A percentile compares a stretch with the other conserved stretches of the same genome.
These are phyloP conservation scores for Scleropages formosus DNA, from an alignment of 2,797 vertebrate species.

Conservation along the genomic window DNA sequence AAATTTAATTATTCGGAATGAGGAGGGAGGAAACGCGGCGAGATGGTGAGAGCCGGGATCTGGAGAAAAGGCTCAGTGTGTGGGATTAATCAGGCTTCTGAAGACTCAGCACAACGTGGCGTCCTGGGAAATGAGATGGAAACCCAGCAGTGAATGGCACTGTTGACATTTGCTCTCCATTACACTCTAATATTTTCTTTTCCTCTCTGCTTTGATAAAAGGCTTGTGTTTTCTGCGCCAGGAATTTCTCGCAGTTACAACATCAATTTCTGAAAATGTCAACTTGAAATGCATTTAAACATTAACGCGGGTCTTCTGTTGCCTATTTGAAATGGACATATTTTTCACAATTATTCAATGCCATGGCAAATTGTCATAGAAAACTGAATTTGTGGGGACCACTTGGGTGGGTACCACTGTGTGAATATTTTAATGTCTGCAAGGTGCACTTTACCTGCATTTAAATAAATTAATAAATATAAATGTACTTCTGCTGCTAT, in stretches of 20 bases:
- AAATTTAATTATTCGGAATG: slow-evolving; percentile 52
- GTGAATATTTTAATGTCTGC: too few relatives aligned
- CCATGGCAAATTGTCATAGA: not conserved
- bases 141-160: slow-evolving; percentile 47
- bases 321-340: slow-evolving; percentile 1
- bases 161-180: slow-evolving; percentile 53
- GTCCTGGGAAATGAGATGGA: slow-evolving; percentile 46
- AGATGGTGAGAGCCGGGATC: slow-evolving; percentile 28
- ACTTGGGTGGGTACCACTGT: too few relatives aligned
- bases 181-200: slow-evolving; percentile 46
- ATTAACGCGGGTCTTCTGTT: slow-evolving; percentile 2
- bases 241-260: slow-evolving; percentile 22
- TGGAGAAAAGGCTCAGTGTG: slow-evolving; percentile 36
- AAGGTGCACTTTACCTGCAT: too few relatives aligned
- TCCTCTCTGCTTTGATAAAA: slow-evolving; percentile 37
- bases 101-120: slow-evolving; percentile 49
- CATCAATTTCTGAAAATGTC: slow-evolving; percentile 15
- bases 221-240: slow-evolving; percentile 23
- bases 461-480: too few relatives aligned
- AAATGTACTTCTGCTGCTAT: too few relatives aligned
- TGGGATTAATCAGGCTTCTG: slow-evolving; percentile 54
- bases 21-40: slow-evolving; percentile 35
- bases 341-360: not conserved
- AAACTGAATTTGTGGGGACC: too few relatives aligned
- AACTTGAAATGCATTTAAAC: slow-evolving; percentile 6